Conservation (phyloP, 2,888 invertebrate species). For the Drosophila affinis region DNA sequence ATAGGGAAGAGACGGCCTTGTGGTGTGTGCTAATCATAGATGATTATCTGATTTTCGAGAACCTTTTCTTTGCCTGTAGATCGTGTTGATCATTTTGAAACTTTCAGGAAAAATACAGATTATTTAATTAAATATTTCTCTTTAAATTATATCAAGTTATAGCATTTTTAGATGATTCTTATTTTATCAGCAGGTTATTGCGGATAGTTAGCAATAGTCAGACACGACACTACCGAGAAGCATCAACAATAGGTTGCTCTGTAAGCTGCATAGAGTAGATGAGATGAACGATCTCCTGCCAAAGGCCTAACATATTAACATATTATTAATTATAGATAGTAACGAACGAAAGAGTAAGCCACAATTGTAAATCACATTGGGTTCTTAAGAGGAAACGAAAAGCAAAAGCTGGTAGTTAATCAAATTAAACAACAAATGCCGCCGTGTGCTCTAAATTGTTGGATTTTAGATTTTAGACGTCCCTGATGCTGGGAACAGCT, state of each 20-base stretch:
- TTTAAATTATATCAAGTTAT: not conserved
- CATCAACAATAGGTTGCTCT: constrained; percentile 31
- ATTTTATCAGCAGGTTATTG: constrained; percentile 45
- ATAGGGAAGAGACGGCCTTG: constrained; percentile 88
- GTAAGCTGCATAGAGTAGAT: constrained; percentile 30
- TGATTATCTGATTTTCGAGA: constrained; percentile 77
- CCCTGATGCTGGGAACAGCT: constrained; percentile 23
- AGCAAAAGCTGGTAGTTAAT: constrained; percentile 31
- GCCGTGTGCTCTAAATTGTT: constrained; percentile 29
- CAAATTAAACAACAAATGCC: constrained; percentile 35
- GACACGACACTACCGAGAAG: constrained; percentile 28
- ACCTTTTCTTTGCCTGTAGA: no score
- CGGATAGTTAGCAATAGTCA: constrained; percentile 48
- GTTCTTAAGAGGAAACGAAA: constrained; percentile 41
- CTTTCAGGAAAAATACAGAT: not conserved
- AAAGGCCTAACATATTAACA: constrained; percentile 28
- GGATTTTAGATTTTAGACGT: constrained; percentile 12
- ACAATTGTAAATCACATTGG: constrained; percentile 73
- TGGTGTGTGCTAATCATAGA: no score
- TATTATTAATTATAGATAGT: constrained; percentile 48
- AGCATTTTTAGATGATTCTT: constrained; percentile 36
- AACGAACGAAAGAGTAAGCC: constrained; percentile 64
- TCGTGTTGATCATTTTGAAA: no score
- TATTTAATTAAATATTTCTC: not conserved
- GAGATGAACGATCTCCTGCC: not conserved